Evolutionary conservation across 2,113 vertebrate species (phyloP).

Genomic region (Puma concolor): DNA sequence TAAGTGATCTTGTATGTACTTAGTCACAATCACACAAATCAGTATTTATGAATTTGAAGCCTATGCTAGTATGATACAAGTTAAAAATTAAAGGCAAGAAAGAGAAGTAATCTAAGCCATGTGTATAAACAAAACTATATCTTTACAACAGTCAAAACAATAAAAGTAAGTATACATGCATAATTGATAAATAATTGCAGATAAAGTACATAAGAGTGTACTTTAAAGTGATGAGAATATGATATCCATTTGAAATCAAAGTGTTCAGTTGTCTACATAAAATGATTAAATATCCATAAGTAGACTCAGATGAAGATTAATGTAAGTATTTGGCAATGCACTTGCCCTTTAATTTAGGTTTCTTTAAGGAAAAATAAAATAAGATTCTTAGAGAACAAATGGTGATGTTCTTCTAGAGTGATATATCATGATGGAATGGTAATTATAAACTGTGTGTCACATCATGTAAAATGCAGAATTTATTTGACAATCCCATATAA

Average conservation of each 20-base stretch:
- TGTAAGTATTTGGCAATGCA: background rate
- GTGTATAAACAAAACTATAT: background rate
- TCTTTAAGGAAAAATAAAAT: background rate
- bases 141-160: background rate
- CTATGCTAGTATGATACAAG: background rate
- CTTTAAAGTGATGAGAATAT: background rate
- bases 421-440: background rate
- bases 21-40: background rate
- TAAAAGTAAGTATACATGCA: background rate
- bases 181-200: background rate
- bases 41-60: slow-evolving; percentile 15
- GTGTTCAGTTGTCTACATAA: background rate
- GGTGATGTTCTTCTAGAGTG: slow-evolving; percentile 11
- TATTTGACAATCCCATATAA: slow-evolving; percentile 5
- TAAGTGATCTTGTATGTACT: background rate
- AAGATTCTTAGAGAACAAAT: background rate
- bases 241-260: background rate
- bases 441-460: background rate
- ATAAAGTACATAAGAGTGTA: background rate
- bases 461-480: slow-evolving; percentile 29
- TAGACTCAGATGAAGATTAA: background rate
- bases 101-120: background rate
- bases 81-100: slow-evolving; percentile 15
- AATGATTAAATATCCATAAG: slow-evolving; percentile 23
- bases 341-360: background rate